Evolutionary conservation across 2,113 vertebrate genomes (phyloP), one percentile per base, ranked within the genome.

Genomic region (Cynoglossus semilaevis): DNA sequence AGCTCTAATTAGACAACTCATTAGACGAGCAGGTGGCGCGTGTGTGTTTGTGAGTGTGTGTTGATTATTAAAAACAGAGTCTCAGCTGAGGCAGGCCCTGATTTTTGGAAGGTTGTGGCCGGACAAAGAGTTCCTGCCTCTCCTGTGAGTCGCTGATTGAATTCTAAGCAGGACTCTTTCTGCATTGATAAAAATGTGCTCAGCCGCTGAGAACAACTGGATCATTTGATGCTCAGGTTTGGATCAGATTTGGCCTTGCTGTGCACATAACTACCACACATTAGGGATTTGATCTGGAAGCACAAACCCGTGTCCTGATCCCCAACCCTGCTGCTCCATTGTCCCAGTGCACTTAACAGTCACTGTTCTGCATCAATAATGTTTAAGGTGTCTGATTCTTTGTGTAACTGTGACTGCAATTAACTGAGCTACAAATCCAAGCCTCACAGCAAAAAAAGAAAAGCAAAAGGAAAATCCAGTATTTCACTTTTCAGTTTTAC

Each of bases 151-250:
- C 19, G 3, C 70, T 68, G 78, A 81, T 71, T 76, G 81, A 82
- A 63, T 81, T 80, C 83, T 68, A 80, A 83, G 80, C 74, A 76
- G 56, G 74, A 67, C 49, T 60, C 58, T 47, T 72, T 54, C 52
- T 41, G 56, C 42, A 29, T 55, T 53, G 60, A 59, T 75, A 55
- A 55, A 58, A 73, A 48, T 22, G 59, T 65, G 50, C 81, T 84
- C 81, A 81, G 81, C 85, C 77, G 85, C 51, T 45, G 69, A 50
- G 54, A 77, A 74, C 79, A 77, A 79, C 76, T 79, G 78, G 72
- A 67, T 85, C 76, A 82, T 82, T 82, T 61, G 61, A 58, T 63
- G 56, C 71, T 29, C 36, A 51, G 60, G 63, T 18, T 76, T 48
- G 71, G 43, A 66, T 58, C 43, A 60, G 63, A 16, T 58, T 75